Conservation (phyloP, 1,140 invertebrate genomes). For the Penaeus vannamei region DNA sequence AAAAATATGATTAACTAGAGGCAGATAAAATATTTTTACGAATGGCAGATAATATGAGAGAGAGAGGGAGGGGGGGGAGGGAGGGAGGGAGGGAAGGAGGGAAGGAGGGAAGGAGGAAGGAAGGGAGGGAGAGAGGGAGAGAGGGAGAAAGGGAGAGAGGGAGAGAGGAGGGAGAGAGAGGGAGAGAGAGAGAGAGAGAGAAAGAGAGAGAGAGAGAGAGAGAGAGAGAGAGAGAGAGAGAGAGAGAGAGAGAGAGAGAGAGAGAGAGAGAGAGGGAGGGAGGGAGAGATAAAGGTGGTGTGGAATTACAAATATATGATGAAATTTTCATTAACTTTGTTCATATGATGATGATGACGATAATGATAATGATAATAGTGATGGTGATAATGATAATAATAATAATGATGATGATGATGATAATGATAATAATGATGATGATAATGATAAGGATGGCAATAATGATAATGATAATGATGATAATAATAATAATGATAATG, state of each 20-base stretch:
- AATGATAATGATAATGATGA: background rate
- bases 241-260: constrained; percentile 11
- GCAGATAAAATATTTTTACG: too few relatives aligned
- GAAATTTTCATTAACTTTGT: background rate
- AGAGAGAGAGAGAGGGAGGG: background rate
- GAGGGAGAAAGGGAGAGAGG: background rate
- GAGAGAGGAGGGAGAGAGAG: background rate
- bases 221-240: constrained; percentile 11
- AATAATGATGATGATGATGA: background rate
- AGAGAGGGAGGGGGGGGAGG: background rate
- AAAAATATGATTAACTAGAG: too few relatives aligned
- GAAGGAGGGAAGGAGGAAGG: background rate
- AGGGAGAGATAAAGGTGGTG: background rate
- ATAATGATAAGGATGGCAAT: background rate
- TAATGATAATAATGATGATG: background rate
- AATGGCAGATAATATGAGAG: too few relatives aligned
- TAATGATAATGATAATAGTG: background rate
- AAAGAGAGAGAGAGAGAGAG: constrained; percentile 11
- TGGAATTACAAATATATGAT: background rate
- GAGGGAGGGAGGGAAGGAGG: background rate
- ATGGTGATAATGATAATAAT: background rate
- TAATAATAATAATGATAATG: background rate
- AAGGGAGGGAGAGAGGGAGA: background rate
- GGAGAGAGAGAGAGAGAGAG: background rate
- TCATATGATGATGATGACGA: background rate